Percentiles rank a stretch among this genome's conserved stretches.
These are phyloP conservation scores for Sicus ferrugineus DNA, from an alignment of 2,888 invertebrate genomes.

Conservation along the genomic window DNA sequence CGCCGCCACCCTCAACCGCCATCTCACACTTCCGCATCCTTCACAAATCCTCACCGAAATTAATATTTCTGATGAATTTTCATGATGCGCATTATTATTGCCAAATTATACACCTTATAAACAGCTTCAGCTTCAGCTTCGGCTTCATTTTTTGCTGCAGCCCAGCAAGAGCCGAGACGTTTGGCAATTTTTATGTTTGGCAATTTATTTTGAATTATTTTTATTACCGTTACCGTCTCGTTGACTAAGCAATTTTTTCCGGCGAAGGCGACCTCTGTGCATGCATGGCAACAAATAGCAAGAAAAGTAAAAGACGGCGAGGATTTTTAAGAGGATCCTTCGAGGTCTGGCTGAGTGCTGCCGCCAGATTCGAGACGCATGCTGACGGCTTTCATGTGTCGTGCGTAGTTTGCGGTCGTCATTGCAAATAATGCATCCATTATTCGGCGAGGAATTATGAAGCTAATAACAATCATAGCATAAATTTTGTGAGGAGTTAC, in stretches of 20 bases:
- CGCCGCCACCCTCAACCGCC: no score
- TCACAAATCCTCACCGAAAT: conserved; percentile 49
- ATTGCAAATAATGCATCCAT: conserved; percentile 35
- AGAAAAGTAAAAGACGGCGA: background rate
- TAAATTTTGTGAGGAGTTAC: background rate
- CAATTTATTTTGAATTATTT: conserved; percentile 66
- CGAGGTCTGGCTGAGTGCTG: no score
- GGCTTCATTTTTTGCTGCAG: conserved; percentile 30
- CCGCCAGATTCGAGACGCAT: no score
- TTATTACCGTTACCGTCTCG: conserved; percentile 63
- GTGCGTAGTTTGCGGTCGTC: conserved; percentile 29
- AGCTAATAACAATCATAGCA: conserved; percentile 10
- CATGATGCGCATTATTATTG: conserved; percentile 65
- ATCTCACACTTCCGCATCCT: conserved; percentile 11
- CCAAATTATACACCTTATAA: conserved; percentile 63
- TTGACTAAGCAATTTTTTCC: conserved; percentile 50
- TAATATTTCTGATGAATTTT: conserved; percentile 56
- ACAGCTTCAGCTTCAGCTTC: conserved; percentile 38
- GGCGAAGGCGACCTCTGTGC: no score
- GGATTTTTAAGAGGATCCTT: background rate
- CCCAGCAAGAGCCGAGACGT: conserved; percentile 35
- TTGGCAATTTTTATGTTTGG: conserved; percentile 60
- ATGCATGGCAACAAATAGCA: background rate
- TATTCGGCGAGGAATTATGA: conserved; percentile 30
- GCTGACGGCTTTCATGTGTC: no score